phyloP scores from a whole-genome alignment of 1,140 invertebrate species.

The Neuroterus valhalla region DNA sequence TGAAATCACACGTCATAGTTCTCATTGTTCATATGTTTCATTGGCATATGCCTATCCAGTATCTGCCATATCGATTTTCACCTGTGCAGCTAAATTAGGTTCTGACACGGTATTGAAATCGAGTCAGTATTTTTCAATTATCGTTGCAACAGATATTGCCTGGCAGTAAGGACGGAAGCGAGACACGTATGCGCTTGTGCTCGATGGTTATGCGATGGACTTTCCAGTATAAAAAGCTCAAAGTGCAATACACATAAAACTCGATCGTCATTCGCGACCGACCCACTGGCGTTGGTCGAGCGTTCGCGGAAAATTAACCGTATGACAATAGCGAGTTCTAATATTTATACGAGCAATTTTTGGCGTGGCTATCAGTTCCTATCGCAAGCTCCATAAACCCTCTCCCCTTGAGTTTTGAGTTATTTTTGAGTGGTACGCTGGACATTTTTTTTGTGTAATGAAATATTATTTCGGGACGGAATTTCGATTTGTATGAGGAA shows the following conservation, averaged over 20 bases:
- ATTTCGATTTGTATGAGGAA: too few species aligned
- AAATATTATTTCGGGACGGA: background rate
- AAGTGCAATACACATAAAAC: conserved; percentile 60
- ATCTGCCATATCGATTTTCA: conserved; percentile 17
- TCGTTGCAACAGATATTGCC: conserved; percentile 42
- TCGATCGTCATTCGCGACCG: conserved; percentile 45
- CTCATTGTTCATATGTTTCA: conserved; percentile 12
- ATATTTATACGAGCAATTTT: conserved; percentile 72
- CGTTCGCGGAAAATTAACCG: conserved; percentile 65
- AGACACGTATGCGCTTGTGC: conserved; percentile 40
- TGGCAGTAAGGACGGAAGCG: conserved; percentile 35
- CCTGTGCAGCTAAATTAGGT: conserved; percentile 4
- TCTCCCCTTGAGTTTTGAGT: conserved; percentile 35
- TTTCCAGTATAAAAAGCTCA: conserved; percentile 56
- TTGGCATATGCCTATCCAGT: background rate
- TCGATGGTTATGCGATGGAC: conserved; percentile 42
- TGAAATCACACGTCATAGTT: background rate
- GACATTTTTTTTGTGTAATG: conserved; percentile 35
- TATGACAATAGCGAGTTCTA: conserved; percentile 61
- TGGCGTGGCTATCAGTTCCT: conserved; percentile 41
- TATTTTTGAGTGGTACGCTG: conserved; percentile 36
- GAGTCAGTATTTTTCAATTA: conserved; percentile 59
- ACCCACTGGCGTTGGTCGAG: conserved; percentile 28
- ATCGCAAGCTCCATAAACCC: conserved; percentile 46
- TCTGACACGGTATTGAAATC: conserved; percentile 34